phyloP scores from a whole-genome alignment of 2,797 vertebrate species.

The Gallinago stenura region DNA sequence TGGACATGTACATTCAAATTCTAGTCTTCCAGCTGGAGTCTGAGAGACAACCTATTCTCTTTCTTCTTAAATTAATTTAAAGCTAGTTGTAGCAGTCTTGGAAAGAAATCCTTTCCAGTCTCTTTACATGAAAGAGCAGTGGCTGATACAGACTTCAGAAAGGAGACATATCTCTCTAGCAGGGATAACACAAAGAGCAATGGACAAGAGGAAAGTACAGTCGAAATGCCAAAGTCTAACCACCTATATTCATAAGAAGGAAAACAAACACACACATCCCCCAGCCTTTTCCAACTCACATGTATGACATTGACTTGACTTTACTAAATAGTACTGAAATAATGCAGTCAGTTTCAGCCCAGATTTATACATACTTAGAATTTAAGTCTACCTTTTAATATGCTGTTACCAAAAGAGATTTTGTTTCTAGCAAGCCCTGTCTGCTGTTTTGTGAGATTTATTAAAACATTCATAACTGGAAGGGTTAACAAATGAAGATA shows the following conservation, averaged over 20 bases:
- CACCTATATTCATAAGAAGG: not conserved
- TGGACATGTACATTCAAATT: not conserved
- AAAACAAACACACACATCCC: not conserved
- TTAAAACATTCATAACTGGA: not conserved
- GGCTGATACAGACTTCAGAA: not conserved
- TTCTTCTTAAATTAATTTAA: not conserved
- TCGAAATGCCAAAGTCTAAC: not conserved
- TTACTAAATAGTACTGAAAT: not conserved
- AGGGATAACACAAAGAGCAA: not conserved
- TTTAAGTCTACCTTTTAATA: not conserved
- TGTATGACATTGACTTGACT: not conserved
- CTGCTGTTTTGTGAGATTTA: not conserved
- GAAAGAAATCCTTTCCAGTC: not conserved
- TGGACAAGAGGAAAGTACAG: not conserved
- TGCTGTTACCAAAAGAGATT: not conserved
- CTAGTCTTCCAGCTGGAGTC: not conserved
- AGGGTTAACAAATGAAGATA: not conserved
- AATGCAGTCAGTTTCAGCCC: not conserved
- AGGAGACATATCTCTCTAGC: not conserved
- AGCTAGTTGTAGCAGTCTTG: not conserved
- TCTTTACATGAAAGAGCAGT: not conserved
- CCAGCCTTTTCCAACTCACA: not conserved
- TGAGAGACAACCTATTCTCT: not conserved
- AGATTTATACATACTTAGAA: not conserved
- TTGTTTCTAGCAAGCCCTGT: not conserved